Evolutionary conservation across 2,797 vertebrate genomes (phyloP).

Genomic region (Lacerta viridis): DNA sequence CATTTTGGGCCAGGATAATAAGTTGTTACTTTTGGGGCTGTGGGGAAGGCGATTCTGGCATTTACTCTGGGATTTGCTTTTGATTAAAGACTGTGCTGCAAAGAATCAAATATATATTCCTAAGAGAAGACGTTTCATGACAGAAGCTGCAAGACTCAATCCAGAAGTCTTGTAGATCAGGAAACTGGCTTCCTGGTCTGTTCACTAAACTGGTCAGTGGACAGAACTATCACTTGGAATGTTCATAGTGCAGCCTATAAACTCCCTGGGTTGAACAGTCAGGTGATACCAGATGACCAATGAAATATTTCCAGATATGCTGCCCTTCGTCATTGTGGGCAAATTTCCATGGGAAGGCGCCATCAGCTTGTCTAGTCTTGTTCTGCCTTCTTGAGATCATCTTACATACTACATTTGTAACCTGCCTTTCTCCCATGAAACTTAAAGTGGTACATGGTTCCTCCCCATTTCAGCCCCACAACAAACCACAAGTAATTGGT

Average conservation of each 20-base stretch:
- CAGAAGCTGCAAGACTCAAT: not conserved
- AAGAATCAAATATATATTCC: not conserved
- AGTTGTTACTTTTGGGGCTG: too few species aligned
- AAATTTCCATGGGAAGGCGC: not conserved
- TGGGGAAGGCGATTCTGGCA: not conserved
- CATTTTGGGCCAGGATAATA: not conserved
- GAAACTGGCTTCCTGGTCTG: not conserved
- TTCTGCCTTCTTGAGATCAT: not conserved
- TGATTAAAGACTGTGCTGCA: not conserved
- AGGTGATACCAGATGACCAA: not conserved
- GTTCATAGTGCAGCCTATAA: not conserved
- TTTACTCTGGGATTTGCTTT: not conserved
- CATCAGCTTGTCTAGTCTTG: too few species aligned
- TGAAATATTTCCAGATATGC: not conserved
- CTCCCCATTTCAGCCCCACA: too few species aligned
- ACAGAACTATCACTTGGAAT: not conserved
- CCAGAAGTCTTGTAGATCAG: not conserved
- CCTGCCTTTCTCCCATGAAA: too few species aligned
- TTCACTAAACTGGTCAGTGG: not conserved
- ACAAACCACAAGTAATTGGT: too few species aligned
- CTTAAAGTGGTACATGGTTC: too few species aligned
- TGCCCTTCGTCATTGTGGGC: not conserved
- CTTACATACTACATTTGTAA: not conserved
- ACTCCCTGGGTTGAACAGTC: not conserved
- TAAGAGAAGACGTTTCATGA: not conserved